phyloP scores from a whole-genome alignment of 2,888 invertebrate genomes.

The Oscheius sp. region DNA sequence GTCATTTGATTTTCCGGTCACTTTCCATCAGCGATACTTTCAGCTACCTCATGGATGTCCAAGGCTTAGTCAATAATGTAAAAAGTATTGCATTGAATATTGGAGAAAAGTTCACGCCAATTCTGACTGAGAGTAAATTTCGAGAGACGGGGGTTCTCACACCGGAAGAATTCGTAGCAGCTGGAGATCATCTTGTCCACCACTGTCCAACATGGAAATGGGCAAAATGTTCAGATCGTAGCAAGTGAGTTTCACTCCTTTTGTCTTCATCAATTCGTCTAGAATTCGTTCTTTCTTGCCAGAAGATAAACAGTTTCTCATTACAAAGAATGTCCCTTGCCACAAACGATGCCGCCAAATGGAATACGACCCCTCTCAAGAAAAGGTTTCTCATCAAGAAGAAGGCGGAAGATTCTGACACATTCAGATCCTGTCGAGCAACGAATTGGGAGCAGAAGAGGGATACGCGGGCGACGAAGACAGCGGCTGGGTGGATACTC shows the following conservation, averaged over 20 bases:
- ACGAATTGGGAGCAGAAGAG: slow-evolving; percentile 51
- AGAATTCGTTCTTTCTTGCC: slow-evolving; percentile 82
- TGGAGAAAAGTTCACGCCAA: slow-evolving; percentile 94
- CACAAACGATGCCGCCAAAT: slow-evolving; percentile 92
- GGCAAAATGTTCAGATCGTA: slow-evolving; percentile 84
- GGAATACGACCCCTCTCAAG: slow-evolving; percentile 90
- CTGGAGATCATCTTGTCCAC: slow-evolving; percentile 97
- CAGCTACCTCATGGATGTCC: slow-evolving; percentile 79
- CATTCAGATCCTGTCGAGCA: slow-evolving; percentile 47
- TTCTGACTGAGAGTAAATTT: slow-evolving; percentile 82
- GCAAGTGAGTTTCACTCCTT: slow-evolving; percentile 70
- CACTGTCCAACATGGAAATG: slow-evolving; percentile 99
- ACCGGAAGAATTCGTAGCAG: slow-evolving; percentile 97
- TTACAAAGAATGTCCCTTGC: slow-evolving; percentile 96
- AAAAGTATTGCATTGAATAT: slow-evolving; percentile 95
- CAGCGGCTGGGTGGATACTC: slow-evolving; percentile 64
- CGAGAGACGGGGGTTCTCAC: slow-evolving; percentile 96
- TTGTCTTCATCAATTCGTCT: not conserved
- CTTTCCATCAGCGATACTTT: not conserved
- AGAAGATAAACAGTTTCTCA: slow-evolving; percentile 91
- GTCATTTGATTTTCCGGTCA: not conserved
- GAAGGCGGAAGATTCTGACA: not conserved
- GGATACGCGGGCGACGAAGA: slow-evolving; percentile 55
- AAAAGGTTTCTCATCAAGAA: slow-evolving; percentile 77
- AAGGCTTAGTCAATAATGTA: slow-evolving; percentile 92